Evolutionary conservation across 1,140 invertebrate genomes (phyloP), one percentile per base, ranked within the genome.

Genomic region (Planococcus citri): DNA sequence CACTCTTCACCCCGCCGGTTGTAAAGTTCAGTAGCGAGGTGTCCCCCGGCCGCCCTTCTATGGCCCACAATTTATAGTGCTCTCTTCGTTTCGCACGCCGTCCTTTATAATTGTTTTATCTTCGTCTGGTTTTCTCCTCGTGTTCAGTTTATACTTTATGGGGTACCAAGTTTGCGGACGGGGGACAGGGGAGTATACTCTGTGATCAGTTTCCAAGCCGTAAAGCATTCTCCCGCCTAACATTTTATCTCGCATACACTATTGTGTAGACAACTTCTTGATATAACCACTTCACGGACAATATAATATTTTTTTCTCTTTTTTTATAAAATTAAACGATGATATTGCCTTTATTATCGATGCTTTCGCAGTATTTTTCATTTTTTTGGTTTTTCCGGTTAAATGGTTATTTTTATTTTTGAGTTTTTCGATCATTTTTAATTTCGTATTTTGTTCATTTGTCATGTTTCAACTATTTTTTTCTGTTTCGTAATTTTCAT

Each of bases 211-310:
- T 64, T 64, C 60, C 60, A 64, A 64, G 60, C 60, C 60, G 60
- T 64, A 64, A 64, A 64, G 60, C 60, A 64, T 64, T 64, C 60
- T 64, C 60, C 60, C 60, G 60, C 60, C 60, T 64, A 64, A 64
- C 60, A 64, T 64, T 64, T 64, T 64, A 64, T 64, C 60, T 64
- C 60, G 60, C 20, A 64, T 64, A 64, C 60, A 64, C 60, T 64
- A 64, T 64, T 64, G 60, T 64, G 60, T 64, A 64, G 60, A 64
- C 60, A 64, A 64, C 60, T 64, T 64, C 60, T 64, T 64, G 22
- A 64, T 64, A 64, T 64, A 64, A 64, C 60, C 60, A 64, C 60
- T 64, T 27, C 60, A 64, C 22, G 60, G 60, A 64, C 60, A 64
- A 64, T 27, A 51, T 51, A 51, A 51, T 51, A 51, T 51, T 51